phyloP scores from a whole-genome alignment of 2,113 vertebrate species.

The Cercocebus atys region DNA sequence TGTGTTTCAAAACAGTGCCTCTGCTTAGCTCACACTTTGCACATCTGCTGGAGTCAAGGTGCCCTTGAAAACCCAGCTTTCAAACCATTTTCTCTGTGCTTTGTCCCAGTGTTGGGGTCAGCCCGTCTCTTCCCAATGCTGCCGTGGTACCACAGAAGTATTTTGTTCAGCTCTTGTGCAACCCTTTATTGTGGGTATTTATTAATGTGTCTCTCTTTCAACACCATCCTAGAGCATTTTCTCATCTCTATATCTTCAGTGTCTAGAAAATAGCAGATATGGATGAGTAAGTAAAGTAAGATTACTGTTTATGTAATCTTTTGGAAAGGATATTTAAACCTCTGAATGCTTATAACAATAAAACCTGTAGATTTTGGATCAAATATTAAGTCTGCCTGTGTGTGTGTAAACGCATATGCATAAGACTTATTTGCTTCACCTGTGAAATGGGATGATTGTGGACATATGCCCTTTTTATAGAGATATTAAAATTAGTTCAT shows the following conservation, averaged over 20 bases:
- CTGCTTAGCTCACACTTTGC: background rate
- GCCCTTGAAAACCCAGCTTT: background rate
- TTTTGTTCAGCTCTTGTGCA: background rate
- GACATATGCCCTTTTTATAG: constrained; percentile 2
- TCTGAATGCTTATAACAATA: background rate
- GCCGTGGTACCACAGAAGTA: background rate
- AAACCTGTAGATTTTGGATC: background rate
- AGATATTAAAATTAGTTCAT: constrained; percentile 48
- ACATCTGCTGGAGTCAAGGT: background rate
- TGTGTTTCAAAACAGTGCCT: background rate
- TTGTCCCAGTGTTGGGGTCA: background rate
- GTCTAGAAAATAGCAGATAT: background rate
- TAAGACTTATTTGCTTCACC: constrained; percentile 25
- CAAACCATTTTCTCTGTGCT: background rate
- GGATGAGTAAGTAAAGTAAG: background rate
- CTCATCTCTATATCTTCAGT: background rate
- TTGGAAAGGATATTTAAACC: background rate
- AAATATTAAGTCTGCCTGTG: background rate
- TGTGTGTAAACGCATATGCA: background rate
- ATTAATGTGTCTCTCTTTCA: background rate
- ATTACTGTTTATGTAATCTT: background rate
- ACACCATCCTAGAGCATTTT: background rate
- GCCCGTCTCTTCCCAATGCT: background rate
- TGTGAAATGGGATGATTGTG: constrained; percentile 42
- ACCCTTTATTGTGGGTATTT: background rate